A percentile compares a stretch with the other conserved stretches of the same genome.
Conservation (phyloP, 2,888 invertebrate species). For the Cylindroiulus punctatus region DNA sequence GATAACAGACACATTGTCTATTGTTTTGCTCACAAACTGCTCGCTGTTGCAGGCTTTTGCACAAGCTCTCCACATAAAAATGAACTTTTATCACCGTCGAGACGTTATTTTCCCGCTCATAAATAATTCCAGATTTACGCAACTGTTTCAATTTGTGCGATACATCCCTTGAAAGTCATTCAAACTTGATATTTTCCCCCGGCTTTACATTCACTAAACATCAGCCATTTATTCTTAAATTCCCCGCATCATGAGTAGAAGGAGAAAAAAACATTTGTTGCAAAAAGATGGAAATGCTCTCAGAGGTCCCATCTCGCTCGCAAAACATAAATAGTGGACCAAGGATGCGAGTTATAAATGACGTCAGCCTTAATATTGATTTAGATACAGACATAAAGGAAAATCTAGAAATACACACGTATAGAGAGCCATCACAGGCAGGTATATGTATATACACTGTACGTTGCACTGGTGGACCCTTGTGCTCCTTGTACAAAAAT, state of each 20-base stretch:
- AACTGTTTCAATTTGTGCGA: constrained; percentile 30
- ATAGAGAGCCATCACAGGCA: neutral
- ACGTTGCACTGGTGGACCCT: too few species aligned
- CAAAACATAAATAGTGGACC: constrained; percentile 38
- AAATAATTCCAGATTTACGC: constrained; percentile 42
- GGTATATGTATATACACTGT: neutral
- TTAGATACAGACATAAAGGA: neutral
- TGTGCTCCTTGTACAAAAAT: neutral
- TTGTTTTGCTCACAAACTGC: constrained; percentile 7
- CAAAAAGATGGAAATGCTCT: constrained; percentile 33
- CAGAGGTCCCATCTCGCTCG: neutral
- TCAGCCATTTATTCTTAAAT: constrained; percentile 42
- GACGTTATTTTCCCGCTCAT: constrained; percentile 27
- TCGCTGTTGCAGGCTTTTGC: neutral
- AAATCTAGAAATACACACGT: neutral
- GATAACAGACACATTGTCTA: constrained; percentile 38
- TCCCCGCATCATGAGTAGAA: neutral
- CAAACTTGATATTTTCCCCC: constrained; percentile 29
- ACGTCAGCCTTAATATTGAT: constrained; percentile 30
- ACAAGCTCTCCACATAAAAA: constrained; percentile 18
- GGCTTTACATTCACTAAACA: constrained; percentile 42
- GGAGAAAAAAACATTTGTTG: constrained; percentile 13
- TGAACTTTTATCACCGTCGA: constrained; percentile 34
- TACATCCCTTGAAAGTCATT: constrained; percentile 29
- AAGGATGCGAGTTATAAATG: constrained; percentile 23